phyloP scores from a whole-genome alignment of 2,113 vertebrate species.

The Orycteropus afer region DNA sequence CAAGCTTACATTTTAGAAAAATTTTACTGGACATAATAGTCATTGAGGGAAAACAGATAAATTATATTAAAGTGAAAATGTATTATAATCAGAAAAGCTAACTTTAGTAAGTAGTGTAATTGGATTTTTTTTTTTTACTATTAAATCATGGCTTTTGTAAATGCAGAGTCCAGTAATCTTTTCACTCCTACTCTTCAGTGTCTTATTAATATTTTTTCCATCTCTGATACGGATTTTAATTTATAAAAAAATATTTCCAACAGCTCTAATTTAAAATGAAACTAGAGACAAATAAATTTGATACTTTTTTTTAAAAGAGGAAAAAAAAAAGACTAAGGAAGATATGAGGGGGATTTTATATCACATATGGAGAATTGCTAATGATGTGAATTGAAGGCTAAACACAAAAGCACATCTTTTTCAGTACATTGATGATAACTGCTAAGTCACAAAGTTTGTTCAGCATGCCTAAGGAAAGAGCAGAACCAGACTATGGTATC shows the following conservation, averaged over 20 bases:
- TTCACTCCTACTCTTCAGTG: constrained; percentile 53
- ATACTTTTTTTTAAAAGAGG: constrained; percentile 81
- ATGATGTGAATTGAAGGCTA: no score
- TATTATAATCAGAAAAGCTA: neutral
- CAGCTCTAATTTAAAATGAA: constrained; percentile 66
- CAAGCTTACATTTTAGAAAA: constrained; percentile 24
- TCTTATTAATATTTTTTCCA: constrained; percentile 56
- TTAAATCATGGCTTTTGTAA: constrained; percentile 41
- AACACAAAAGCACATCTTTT: no score
- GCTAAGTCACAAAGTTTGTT: no score
- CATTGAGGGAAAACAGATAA: neutral
- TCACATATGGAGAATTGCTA: no score
- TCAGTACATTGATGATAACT: no score
- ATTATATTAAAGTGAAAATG: constrained; percentile 18
- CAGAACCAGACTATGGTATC: no score
- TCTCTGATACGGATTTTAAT: constrained; percentile 57
- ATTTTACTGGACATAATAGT: constrained; percentile 11
- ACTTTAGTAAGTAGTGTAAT: constrained; percentile 65
- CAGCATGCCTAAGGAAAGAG: no score
- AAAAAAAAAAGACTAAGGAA: no score
- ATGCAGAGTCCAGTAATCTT: constrained; percentile 22
- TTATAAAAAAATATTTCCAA: constrained; percentile 49
- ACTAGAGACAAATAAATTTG: constrained; percentile 85
- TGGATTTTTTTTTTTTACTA: neutral
- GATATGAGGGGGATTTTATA: no score